Base-by-base conservation (phyloP, 2,888 invertebrate species). In the Brachypalpus laphriformis region DNA sequence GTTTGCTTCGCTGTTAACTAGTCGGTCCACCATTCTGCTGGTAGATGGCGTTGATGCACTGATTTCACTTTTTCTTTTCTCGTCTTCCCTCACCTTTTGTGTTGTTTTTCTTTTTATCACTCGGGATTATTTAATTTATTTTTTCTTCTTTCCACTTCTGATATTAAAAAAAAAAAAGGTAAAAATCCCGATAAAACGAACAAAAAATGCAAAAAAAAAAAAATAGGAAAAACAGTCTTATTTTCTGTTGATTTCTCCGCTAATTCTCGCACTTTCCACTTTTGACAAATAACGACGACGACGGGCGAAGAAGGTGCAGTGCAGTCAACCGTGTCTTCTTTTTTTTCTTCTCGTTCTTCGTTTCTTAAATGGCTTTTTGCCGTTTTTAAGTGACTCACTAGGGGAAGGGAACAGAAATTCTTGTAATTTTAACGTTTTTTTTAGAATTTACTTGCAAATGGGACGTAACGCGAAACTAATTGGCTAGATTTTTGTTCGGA, bases 1-100 rank as follows among this genome's bases (percentile, higher is more conserved):
- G 94, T 99, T 99, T 88, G 98, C 98, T 92, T 91, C 91, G 56
- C 98, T 98, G 93, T 99, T 98, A 87, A 99, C 99, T 97, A 94
- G 89, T 75, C 91, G 91, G 87, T 91, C 91, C 61, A 90, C 96
- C 96, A 91, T 91, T 85, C 37, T 81, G 49, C n/a, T 70, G 16
- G 42, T 63, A 83, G 80, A 80, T 80, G 74, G 83, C 78, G 78
- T 80, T 80, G 66, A 71, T 72, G 31, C 47, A 59, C 74, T 54
- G 82, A 77, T 82, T 82, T 82, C 82, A 82, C 82, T 77, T 82
- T 82, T 82, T 49, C 20, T 7, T 11, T 75, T 63, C 16, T 16
- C 20, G 34, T 49, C 54, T 51, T 40, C 25, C 3, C 68, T 82
- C 82, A 71, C 82, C 82, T 82, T 77, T 68, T 57, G 56, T 66